Evolutionary conservation across 2,797 vertebrate species (phyloP).

Genomic region (Ptychobarbus kaznakovi): DNA sequence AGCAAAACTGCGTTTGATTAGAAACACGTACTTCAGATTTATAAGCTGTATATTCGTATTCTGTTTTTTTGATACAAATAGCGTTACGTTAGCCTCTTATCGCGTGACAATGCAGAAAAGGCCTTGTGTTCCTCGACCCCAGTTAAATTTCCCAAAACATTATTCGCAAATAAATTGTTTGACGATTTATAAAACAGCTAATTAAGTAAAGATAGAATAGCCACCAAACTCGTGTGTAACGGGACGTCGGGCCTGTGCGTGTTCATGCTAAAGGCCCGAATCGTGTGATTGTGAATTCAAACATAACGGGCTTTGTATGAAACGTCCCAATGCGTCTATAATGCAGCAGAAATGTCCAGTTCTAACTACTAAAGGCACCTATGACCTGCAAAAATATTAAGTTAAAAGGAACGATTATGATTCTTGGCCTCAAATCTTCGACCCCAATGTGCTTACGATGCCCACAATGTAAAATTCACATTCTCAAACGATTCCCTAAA

Average conservation of each 20-base stretch:
- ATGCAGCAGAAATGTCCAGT: background rate
- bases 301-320: background rate
- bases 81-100: background rate
- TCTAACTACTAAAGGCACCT: background rate
- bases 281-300: background rate
- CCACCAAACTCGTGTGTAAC: background rate
- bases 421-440: background rate
- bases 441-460: background rate
- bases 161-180: background rate
- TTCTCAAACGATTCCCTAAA: background rate
- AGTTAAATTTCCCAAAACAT: background rate
- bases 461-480: too few relatives aligned
- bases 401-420: background rate
- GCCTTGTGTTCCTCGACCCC: background rate
- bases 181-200: background rate
- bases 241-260: background rate
- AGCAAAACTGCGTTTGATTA: too few relatives aligned
- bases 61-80: background rate
- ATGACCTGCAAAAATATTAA: background rate
- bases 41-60: too few relatives aligned
- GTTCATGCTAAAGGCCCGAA: background rate
- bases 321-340: background rate
- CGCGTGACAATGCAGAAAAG: background rate
- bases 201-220: background rate
- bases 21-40: background rate